These are phyloP conservation scores for Thumatha senex DNA, from an alignment of 2,888 invertebrate genomes.

Conservation along the genomic window DNA sequence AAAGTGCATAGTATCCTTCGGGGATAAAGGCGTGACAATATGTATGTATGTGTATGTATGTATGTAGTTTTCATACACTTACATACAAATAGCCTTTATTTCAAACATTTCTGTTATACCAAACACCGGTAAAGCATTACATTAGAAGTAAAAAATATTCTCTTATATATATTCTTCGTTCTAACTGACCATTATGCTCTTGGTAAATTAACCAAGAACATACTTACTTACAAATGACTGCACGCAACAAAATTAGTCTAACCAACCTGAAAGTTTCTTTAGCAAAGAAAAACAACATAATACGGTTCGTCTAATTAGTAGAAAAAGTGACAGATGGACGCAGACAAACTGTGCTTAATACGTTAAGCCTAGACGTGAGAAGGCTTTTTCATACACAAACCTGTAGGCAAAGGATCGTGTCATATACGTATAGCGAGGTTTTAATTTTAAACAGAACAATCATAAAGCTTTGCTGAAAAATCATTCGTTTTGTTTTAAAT, in stretches of 20 bases:
- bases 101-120: background rate
- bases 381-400: conserved; percentile 5
- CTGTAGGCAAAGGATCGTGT: background rate
- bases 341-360: conserved; percentile 41
- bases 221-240: background rate
- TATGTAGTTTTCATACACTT: no score
- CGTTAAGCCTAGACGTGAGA: conserved; percentile 15
- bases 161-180: background rate
- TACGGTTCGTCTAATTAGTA: conserved; percentile 41
- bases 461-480: no score
- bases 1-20: no score
- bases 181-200: background rate
- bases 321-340: conserved; percentile 48
- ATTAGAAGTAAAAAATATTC: background rate
- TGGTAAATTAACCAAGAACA: background rate
- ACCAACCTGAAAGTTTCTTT: conserved; percentile 21
- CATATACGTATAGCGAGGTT: background rate
- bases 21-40: no score
- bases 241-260: background rate
- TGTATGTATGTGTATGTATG: no score
- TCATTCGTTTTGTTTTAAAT: no score
- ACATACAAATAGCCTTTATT: no score
- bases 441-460: background rate
- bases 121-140: background rate
- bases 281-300: conserved; percentile 10